These are phyloP conservation scores for Cheilinus undulatus DNA, from an alignment of 2,113 vertebrate genomes.

Conservation along the genomic window DNA sequence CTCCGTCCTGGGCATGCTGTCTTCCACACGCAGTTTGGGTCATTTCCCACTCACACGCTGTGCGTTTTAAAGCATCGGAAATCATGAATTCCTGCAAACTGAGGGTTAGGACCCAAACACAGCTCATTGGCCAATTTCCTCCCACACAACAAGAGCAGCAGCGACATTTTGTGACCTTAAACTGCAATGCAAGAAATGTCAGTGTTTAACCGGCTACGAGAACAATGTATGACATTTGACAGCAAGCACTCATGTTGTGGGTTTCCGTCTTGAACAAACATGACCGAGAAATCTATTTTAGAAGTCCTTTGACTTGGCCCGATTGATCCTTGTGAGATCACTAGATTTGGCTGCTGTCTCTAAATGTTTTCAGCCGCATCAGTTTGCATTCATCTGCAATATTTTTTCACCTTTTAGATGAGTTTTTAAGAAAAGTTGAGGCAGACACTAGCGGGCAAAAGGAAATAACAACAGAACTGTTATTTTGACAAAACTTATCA, in stretches of 20 bases:
- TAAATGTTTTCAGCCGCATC: constrained; percentile 1
- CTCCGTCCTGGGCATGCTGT: constrained; percentile 16
- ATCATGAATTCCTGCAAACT: constrained; percentile 27
- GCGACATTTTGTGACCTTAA: constrained; percentile 3
- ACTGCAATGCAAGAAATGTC: background rate
- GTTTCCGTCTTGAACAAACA: background rate
- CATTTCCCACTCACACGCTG: constrained; percentile 23
- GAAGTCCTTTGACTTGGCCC: constrained; percentile 2
- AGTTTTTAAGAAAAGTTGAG: too few species aligned
- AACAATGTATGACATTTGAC: background rate
- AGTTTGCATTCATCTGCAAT: too few species aligned
- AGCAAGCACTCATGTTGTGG: background rate
- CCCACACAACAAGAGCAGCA: background rate
- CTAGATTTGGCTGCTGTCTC: background rate
- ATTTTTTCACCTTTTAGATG: too few species aligned
- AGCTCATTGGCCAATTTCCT: constrained; percentile 30
- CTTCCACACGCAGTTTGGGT: constrained; percentile 20
- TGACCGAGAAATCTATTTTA: background rate
- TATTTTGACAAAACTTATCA: too few species aligned
- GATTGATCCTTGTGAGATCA: background rate
- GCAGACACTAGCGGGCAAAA: too few species aligned
- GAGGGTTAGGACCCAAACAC: constrained; percentile 21
- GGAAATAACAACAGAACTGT: too few species aligned
- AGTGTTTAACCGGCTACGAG: background rate
- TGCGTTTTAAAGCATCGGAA: constrained; percentile 13